Conservation (phyloP, 1,140 invertebrate genomes). For the Drosophila cardini region DNA sequence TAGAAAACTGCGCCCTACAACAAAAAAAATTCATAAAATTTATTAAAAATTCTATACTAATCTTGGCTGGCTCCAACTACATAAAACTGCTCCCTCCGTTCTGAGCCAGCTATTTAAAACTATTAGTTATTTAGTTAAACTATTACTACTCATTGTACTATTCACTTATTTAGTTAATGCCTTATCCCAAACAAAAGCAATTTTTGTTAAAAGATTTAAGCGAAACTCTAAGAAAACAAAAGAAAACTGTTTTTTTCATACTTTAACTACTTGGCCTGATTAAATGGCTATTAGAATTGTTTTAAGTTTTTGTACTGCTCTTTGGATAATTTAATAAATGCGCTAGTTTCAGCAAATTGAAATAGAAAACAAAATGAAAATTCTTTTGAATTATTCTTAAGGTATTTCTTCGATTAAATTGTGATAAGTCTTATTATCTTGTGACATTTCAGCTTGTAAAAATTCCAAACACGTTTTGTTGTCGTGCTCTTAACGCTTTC, state of each 20-base stretch:
- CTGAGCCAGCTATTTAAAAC: conserved; percentile 16
- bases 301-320: conserved; percentile 69
- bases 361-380: conserved; percentile 10
- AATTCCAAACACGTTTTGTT: conserved; percentile 24
- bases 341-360: conserved; percentile 63
- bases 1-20: neutral
- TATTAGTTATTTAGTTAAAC: conserved; percentile 11
- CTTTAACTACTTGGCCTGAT: conserved; percentile 2
- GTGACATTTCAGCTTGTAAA: neutral
- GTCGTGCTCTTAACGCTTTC: neutral
- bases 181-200: conserved; percentile 23
- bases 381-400: neutral
- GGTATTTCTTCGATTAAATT: conserved; percentile 1
- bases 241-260: conserved; percentile 15
- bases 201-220: conserved; percentile 39
- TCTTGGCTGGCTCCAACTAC: too few species aligned
- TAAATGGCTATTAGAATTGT: conserved; percentile 22
- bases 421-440: conserved; percentile 1
- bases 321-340: conserved; percentile 69
- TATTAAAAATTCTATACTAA: too few species aligned
- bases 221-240: conserved; percentile 47
- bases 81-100: neutral
- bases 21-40: too few species aligned
- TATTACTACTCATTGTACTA: neutral
- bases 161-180: conserved; percentile 32